These are phyloP conservation scores for Myiotriccus ornatus DNA, from an alignment of 2,797 vertebrate species.

Conservation along the genomic window DNA sequence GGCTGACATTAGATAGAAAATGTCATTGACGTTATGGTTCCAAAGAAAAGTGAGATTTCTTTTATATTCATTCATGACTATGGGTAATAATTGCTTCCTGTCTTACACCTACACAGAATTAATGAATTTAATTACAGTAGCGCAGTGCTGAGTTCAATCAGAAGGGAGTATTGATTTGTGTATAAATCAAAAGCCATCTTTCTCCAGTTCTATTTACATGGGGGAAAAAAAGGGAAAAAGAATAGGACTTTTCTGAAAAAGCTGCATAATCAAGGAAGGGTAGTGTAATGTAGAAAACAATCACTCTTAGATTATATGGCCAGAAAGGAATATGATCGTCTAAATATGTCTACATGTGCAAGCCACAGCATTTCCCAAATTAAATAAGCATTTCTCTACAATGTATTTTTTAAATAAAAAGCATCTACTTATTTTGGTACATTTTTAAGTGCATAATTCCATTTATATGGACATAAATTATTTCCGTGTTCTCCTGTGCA, in stretches of 20 bases:
- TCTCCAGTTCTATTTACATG: constrained; percentile 19
- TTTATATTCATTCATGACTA: constrained; percentile 49
- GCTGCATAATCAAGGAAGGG: background rate
- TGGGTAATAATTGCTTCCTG: constrained; percentile 66
- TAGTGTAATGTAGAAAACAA: background rate
- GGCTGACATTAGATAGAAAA: constrained; percentile 21
- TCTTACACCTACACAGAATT: constrained; percentile 74
- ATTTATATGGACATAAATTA: background rate
- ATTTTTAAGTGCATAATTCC: background rate
- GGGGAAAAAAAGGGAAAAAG: background rate
- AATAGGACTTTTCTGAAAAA: background rate
- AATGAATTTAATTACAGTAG: constrained; percentile 70
- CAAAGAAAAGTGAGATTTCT: constrained; percentile 55
- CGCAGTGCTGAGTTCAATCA: constrained; percentile 37
- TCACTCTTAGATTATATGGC: background rate
- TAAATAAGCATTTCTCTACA: background rate
- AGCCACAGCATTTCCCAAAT: background rate
- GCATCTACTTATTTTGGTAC: background rate
- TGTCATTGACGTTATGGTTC: constrained; percentile 25
- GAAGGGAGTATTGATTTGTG: constrained; percentile 65
- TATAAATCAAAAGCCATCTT: constrained; percentile 51
- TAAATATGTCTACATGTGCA: background rate
- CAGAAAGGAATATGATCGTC: background rate
- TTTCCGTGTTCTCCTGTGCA: background rate
- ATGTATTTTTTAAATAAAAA: background rate